These are phyloP conservation scores for Andrena chrysosceles DNA, from an alignment of 2,888 invertebrate genomes.

Conservation along the genomic window DNA sequence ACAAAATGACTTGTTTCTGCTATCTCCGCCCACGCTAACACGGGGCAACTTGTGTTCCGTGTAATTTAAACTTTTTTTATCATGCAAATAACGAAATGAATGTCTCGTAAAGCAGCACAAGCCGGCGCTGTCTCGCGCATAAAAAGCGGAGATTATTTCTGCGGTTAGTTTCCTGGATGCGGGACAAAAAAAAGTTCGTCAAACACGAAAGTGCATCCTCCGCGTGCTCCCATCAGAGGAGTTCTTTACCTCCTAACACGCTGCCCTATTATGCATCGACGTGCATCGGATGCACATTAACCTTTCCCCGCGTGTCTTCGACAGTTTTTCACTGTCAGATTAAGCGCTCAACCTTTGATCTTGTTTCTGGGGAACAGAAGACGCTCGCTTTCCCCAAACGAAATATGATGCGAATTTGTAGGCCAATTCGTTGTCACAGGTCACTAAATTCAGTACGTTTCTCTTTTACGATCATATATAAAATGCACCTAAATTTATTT, in stretches of 20 bases:
- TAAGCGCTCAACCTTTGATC: neutral
- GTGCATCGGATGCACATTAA: conserved; percentile 29
- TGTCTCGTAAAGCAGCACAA: conserved; percentile 32
- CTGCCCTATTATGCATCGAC: conserved; percentile 41
- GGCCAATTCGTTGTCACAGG: no score
- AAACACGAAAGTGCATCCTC: conserved; percentile 47
- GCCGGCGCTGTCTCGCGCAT: conserved; percentile 36
- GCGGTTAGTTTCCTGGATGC: conserved; percentile 11
- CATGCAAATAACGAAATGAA: conserved; percentile 46
- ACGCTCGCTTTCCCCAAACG: neutral
- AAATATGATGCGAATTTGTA: no score
- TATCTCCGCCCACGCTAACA: neutral
- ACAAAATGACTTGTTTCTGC: neutral
- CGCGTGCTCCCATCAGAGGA: conserved; percentile 18
- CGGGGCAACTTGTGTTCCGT: neutral
- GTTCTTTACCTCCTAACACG: conserved; percentile 13
- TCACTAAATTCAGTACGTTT: no score
- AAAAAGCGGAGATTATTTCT: conserved; percentile 59
- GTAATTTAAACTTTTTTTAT: conserved; percentile 49
- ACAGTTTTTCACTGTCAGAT: neutral
- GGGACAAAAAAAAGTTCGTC: conserved; percentile 53
- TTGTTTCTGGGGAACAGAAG: neutral
- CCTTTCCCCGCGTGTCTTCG: neutral
- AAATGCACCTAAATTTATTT: no score
- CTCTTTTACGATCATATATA: no score